A percentile compares a stretch with the other conserved stretches of the same genome.
Evolutionary conservation across 2,113 vertebrate genomes (phyloP).

Genomic region (Circaetus cinerascens): DNA sequence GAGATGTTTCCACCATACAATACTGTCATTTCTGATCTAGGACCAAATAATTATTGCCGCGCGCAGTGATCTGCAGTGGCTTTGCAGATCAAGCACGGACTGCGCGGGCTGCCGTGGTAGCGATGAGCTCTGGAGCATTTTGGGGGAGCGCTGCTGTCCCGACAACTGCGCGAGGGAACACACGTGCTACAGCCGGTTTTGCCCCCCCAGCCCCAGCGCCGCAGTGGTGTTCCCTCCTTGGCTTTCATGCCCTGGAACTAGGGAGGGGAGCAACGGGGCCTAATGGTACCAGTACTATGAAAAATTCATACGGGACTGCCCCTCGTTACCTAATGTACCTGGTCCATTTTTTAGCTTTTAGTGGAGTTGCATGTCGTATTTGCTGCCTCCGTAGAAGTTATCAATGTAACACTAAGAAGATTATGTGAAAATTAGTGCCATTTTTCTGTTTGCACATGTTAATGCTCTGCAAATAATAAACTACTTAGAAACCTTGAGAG

Average conservation of each 20-base stretch:
- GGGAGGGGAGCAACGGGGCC: not conserved
- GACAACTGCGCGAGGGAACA: not conserved
- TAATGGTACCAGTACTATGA: not conserved
- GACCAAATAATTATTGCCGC: too few relatives aligned
- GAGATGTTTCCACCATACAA: too few relatives aligned
- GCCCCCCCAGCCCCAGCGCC: not conserved
- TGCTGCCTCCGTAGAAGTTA: not conserved
- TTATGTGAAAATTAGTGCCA: not conserved
- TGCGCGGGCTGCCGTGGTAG: not conserved
- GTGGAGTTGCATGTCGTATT: not conserved
- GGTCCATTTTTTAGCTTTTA: not conserved
- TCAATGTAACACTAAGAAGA: not conserved
- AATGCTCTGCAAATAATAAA: not conserved
- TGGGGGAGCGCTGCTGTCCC: not conserved
- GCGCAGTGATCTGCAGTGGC: not conserved
- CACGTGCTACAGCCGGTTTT: fast-evolving
- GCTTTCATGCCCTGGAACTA: not conserved
- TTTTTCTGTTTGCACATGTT: not conserved
- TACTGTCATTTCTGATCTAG: not conserved
- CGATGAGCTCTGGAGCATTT: not conserved
- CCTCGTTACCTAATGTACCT: fast-evolving
- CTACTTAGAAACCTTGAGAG: not conserved
- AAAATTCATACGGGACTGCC: too few relatives aligned
- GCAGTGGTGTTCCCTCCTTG: not conserved
- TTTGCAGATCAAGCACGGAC: not conserved